Base-by-base conservation (phyloP, 2,888 invertebrate species). In the Drosophila acutilabella region DNA sequence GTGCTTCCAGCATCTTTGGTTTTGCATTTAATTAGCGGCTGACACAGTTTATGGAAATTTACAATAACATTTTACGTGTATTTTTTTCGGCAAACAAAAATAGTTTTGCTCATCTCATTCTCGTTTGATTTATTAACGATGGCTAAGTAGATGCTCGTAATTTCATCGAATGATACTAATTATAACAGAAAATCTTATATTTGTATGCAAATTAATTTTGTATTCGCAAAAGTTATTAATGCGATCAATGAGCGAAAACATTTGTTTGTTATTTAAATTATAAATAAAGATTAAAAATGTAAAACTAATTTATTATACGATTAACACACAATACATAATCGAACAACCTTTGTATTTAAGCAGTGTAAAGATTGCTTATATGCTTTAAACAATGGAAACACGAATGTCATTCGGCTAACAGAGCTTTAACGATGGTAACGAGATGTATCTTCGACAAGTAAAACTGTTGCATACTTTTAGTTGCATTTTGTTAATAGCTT, bases 11-110 rank as follows among this genome's bases (percentile, higher is more conserved):
- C 11, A 30, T 2, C 1, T 14, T 44, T 40, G 53, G 41, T 52
- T 66, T 58, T 64, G 70, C 45, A 67, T 75, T 64, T 60, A 50
- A 69, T 66, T 76, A 71, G 45, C 36, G 13, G 36, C 36, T 59
- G 47, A 11, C 18, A 50, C 40, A 20, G 33, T 14, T 47, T 23
- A 23, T 23, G 23, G 6, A 23, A 23, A 23, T 23, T 23, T 42
- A 47, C 54, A 38, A 51, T 23, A 56, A 23, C 40, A 38, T 5
- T 48, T 62, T 45, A 40, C 56, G 47, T 68, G 60, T 26, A 68
- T 57, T 51, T 58, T 58, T 7, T 61, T 56, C 56, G 26, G 11
- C 33, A 13, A 38, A 45, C 7, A 41, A 45, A 38, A 71, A 11
- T 42, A 45, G 38, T 45, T 67, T 53, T 44, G 45, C 38, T 41